Base-by-base conservation (phyloP, 1,140 invertebrate genomes). In the Augochlora pura region DNA sequence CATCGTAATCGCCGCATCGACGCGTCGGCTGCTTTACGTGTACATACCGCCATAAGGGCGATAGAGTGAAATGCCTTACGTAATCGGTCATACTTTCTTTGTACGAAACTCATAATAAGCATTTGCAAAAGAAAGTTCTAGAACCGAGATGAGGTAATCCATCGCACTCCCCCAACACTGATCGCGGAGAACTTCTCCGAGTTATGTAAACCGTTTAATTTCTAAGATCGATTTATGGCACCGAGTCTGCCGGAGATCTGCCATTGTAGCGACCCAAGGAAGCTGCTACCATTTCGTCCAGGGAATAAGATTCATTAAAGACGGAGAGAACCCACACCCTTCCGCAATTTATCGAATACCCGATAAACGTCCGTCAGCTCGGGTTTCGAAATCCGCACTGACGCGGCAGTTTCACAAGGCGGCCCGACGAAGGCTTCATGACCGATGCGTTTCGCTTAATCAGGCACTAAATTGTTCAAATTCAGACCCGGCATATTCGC, bases 61-160 rank as follows among this genome's bases (percentile, higher is more conserved):
- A n/a, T n/a, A n/a, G n/a, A 72, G 60, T 39, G 76, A 72, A 64
- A 65, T 65, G 76, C n/a, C n/a, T 78, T 78, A 27, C 46, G 49
- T 78, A 78, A 78, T 42, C 68, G 76, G 69, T 72, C 69, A 32
- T 78, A 62, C 76, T 78, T 78, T 78, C 76, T 78, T 78, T 42
- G 49, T 64, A 72, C 38, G 42, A 57, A 39, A 21, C 9, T 64
- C 69, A 64, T 78, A 78, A 71, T 54, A 78, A 64, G 21, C 68
- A 46, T 64, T 69, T 64, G 65, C 52, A 69, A 49, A 78, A 78
- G 76, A 78, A 78, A 78, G 76, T 78, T 64, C 10, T 68, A 25
- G 68, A 72, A 57, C 52, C 60, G 68, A 46, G 72, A 69, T 78
- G 76, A 64, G 68, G 76, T 64, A 78, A 78, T 78, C 18, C 69